Evolutionary conservation across 2,113 vertebrate species (phyloP).

Genomic region (Scytalopus superciliaris): DNA sequence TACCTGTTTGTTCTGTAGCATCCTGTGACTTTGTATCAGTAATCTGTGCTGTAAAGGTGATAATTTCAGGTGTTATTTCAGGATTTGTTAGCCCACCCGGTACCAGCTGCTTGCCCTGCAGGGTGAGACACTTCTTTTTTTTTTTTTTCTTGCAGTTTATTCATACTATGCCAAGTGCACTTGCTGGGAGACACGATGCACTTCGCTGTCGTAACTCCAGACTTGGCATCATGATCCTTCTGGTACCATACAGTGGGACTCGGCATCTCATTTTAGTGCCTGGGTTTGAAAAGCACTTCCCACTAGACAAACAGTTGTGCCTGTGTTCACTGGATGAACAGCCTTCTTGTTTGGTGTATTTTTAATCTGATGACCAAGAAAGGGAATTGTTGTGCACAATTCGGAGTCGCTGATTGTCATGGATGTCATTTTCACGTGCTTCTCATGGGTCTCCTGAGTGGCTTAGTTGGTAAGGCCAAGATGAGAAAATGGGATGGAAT

Average conservation of each 20-base stretch:
- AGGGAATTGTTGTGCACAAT: background rate
- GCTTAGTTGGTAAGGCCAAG: background rate
- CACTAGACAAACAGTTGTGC: constrained; percentile 47
- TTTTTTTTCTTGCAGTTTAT: background rate
- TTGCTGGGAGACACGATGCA: background rate
- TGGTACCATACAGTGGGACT: constrained; percentile 40
- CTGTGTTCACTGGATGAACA: constrained; percentile 60
- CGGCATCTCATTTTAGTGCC: background rate
- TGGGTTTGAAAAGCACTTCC: constrained; percentile 42
- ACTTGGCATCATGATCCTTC: constrained; percentile 34
- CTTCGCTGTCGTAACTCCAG: background rate
- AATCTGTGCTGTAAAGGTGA: background rate
- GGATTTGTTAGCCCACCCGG: background rate
- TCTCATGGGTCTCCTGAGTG: background rate
- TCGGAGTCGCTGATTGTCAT: background rate
- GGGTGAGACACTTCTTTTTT: background rate
- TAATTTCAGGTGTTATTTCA: background rate
- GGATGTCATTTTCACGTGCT: background rate
- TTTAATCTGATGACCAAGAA: constrained; percentile 21
- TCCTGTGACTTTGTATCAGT: background rate
- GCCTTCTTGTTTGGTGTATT: background rate
- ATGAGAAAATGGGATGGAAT: background rate
- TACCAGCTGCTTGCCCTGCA: background rate
- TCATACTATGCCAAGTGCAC: background rate
- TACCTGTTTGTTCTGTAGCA: background rate